Evolutionary conservation across 1,140 invertebrate genomes (phyloP), one percentile per base, ranked within the genome.

Genomic region (Drosophila tropicalis): DNA sequence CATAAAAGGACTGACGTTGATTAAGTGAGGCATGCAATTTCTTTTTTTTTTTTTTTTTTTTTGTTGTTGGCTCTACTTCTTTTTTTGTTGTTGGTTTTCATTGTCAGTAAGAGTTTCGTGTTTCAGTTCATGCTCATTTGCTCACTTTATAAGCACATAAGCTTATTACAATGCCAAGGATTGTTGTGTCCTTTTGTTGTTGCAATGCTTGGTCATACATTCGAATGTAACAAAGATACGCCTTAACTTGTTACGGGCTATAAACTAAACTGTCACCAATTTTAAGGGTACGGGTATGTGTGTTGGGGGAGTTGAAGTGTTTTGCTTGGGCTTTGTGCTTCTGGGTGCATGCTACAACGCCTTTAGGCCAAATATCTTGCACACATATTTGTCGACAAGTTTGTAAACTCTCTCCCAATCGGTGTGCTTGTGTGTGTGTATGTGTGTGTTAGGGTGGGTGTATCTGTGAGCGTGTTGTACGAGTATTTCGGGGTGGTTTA

Each of bases 211-310:
- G 44, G 56, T 36, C 62, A 83, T 62, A 70, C 65, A 74, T 74
- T 71, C 65, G 63, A 81, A 74, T 85, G 77, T 71, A 80, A 70
- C 39, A 54, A 58, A 77, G 81, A 70, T 87, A 73, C 64, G 71
- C 75, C 72, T 79, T 67, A 68, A 67, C 64, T 71, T 82, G 79
- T 69, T 67, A 54, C 40, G 62, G 83, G 47, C 79, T 64, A 89
- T 89, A 83, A 87, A 86, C 79, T 70, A 87, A 83, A 82, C 80
- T 86, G 80, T 89, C 83, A 83, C 76, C 62, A 54, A 79, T 72
- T 72, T 79, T 39, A 39, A 36, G 56, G 62, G n/a, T 7, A 39
- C 12, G 12, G 12, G 12, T 12, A 39, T 32, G 57, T 3, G 17
- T 15, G n/a, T 34, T 1, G 44, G 22, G 17, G 4, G 2, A 1